Conservation (phyloP, 2,113 vertebrate genomes). For the Crotalus helleri region DNA sequence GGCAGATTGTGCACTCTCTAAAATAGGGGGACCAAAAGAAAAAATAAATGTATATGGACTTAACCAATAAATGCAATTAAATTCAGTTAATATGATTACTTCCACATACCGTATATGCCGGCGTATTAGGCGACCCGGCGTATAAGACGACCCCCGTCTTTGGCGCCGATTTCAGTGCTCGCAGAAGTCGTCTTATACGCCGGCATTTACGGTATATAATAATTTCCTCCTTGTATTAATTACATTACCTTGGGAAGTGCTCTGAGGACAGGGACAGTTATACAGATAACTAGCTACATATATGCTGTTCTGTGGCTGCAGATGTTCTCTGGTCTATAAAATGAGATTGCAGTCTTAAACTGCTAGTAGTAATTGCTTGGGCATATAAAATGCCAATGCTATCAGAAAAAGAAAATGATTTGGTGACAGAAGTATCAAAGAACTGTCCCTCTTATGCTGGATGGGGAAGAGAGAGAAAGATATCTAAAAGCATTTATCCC, state of each 20-base stretch:
- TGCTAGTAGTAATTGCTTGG: neutral
- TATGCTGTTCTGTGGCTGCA: neutral
- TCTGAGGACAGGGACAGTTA: neutral
- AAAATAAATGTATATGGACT: neutral
- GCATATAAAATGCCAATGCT: neutral
- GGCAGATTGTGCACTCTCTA: neutral
- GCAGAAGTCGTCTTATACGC: too few species aligned
- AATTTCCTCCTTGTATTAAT: neutral
- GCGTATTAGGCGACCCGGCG: too few species aligned
- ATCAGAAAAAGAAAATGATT: neutral
- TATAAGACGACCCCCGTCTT: too few species aligned
- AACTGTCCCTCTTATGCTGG: neutral
- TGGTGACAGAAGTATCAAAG: neutral
- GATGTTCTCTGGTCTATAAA: neutral
- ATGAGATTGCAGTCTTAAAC: neutral
- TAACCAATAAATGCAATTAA: neutral
- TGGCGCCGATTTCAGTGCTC: too few species aligned
- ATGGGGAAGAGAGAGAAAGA: neutral
- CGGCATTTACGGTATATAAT: neutral
- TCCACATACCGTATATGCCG: neutral
- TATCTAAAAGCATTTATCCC: neutral
- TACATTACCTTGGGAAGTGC: neutral
- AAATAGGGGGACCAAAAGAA: neutral
- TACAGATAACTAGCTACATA: neutral
- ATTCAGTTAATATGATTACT: neutral